phyloP scores from a whole-genome alignment of 1,140 invertebrate species.

The Drosophila lowei region DNA sequence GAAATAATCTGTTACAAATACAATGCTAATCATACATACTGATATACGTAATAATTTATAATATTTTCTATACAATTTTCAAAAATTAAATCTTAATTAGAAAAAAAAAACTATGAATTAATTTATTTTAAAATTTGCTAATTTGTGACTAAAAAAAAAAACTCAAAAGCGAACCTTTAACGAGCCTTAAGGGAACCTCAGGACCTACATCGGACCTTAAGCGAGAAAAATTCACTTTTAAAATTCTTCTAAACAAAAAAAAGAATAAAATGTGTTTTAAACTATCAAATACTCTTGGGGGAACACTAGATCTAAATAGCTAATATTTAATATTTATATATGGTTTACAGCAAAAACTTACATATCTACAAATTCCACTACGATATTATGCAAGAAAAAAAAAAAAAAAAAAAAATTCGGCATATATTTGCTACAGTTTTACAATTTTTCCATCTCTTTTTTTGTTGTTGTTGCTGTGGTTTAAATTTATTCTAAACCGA shows the following conservation, averaged over 20 bases:
- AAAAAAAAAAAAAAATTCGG: too few species aligned
- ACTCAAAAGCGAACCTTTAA: constrained; percentile 4
- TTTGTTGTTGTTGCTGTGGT: constrained; percentile 27
- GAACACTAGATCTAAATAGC: constrained; percentile 14
- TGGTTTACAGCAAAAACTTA: constrained; percentile 62
- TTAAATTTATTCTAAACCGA: constrained; percentile 34
- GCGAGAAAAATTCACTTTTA: constrained; percentile 16
- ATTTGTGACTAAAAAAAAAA: constrained; percentile 71
- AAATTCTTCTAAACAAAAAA: constrained; percentile 31
- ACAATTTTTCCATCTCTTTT: constrained; percentile 28
- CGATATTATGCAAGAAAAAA: constrained; percentile 56
- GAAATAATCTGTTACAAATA: constrained; percentile 20
- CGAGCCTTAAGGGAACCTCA: too few species aligned
- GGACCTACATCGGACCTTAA: too few species aligned
- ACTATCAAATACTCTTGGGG: constrained; percentile 54
- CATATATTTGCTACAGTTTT: constrained; percentile 69
- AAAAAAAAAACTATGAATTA: constrained; percentile 30
- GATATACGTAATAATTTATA: constrained; percentile 68
- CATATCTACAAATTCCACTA: constrained; percentile 68
- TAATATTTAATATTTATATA: constrained; percentile 43
- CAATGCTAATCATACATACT: too few species aligned
- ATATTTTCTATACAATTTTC: constrained; percentile 73
- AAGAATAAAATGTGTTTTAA: constrained; percentile 35
- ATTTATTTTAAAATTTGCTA: constrained; percentile 70
- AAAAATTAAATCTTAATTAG: constrained; percentile 30